Evolutionary conservation across 2,113 vertebrate genomes (phyloP), one percentile per base, ranked within the genome.

Genomic region (Syngnathoides biaculeatus): DNA sequence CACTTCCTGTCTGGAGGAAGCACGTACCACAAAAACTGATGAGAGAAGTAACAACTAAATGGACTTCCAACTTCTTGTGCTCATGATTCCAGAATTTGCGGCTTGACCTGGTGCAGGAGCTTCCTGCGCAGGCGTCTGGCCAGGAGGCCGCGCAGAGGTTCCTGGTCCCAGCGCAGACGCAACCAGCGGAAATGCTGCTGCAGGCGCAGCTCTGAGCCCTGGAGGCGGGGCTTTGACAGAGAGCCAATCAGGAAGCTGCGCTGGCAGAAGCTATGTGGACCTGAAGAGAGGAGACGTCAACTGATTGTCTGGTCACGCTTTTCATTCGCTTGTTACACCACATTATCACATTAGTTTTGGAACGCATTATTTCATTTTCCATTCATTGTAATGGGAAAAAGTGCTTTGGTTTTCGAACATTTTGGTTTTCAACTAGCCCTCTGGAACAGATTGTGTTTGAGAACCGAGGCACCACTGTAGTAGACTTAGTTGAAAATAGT

Each of bases 141-240:
- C 80, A 98, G 93, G 79, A 98, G 89, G 69, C 93, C 92, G 17
- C 77, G 88, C 89, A 97, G 93, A 13, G 96, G 96, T 69, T 99
- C 95, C 4, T 92, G 90, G 63, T 98, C 96, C 95, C 97, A 99
- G 53, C 95, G 89, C 30, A 98, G 92, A 2, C 95, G 94, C 39
- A 96, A 94, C 97, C 96, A 99, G 74, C 94, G 94, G 89, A 98
- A 98, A 75, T 99, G 94, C 75, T 97, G 96, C 88, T 98, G 95
- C 42, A 95, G 93, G 73, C 93, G 88, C 77, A 97, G 80, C 86
- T 98, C 96, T 0, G 94, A 84, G 64, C 96, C 94, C 77, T 95
- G 95, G 6, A 98, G 94, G 48, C 92, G 91, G 64, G 94, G 91
- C 86, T 95, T 96, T 0, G 94, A 89, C 0, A 98, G 80, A 0